phyloP scores from a whole-genome alignment of 2,888 invertebrate genomes.

The Mechanitis mazaeus region DNA sequence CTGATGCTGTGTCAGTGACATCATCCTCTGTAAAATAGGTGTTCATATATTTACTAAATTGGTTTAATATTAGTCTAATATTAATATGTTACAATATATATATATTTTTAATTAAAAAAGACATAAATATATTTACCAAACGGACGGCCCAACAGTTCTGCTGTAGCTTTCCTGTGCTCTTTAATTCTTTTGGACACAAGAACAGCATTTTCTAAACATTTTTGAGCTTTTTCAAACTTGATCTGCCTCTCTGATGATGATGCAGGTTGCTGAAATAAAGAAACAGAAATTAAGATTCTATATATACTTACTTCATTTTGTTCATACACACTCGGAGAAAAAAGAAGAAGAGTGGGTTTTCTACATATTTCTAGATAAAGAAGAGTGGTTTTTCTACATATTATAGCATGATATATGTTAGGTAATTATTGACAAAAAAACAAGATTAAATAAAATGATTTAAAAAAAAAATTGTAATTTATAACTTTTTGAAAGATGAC shows the following conservation, averaged over 20 bases:
- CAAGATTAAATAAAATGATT: too few relatives aligned
- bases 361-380: too few relatives aligned
- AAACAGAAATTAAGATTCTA: not conserved
- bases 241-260: conserved; percentile 64
- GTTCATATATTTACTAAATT: conserved; percentile 1
- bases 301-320: too few relatives aligned
- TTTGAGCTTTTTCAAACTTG: conserved; percentile 68
- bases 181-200: conserved; percentile 70
- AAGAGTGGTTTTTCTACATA: too few relatives aligned
- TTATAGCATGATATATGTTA: too few relatives aligned
- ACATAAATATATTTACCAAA: conserved; percentile 48
- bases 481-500: too few relatives aligned
- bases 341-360: too few relatives aligned
- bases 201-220: conserved; percentile 71
- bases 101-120: not conserved
- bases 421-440: too few relatives aligned
- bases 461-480: too few relatives aligned
- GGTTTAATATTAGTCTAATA: too few relatives aligned
- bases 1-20: conserved; percentile 58
- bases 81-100: not conserved
- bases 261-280: conserved; percentile 27
- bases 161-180: conserved; percentile 70
- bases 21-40: conserved; percentile 57
- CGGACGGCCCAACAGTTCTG: conserved; percentile 63
- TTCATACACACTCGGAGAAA: too few relatives aligned